Evolutionary conservation across 1,140 invertebrate species (phyloP).

Genomic region (Nephila pilipes): DNA sequence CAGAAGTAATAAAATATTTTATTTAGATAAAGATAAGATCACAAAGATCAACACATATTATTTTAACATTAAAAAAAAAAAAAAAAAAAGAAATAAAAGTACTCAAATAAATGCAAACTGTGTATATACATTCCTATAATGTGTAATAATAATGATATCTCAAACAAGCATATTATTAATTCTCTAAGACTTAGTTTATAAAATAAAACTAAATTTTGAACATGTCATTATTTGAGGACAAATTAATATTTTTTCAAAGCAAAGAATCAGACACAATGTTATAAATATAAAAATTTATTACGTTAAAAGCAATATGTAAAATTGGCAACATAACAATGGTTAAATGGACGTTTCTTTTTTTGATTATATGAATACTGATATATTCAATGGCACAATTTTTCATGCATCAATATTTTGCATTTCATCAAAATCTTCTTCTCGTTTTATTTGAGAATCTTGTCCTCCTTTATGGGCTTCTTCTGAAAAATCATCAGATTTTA

Average conservation of each 20-base stretch:
- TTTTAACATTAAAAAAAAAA: too few species aligned
- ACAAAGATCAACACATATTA: too few species aligned
- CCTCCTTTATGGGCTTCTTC: constrained; percentile 44
- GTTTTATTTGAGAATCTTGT: constrained; percentile 39
- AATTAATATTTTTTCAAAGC: background rate
- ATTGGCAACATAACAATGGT: constrained; percentile 42
- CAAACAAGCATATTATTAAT: too few species aligned
- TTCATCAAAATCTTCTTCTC: constrained; percentile 68
- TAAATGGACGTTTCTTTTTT: constrained; percentile 65
- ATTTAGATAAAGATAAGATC: too few species aligned
- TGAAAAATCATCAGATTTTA: constrained; percentile 83
- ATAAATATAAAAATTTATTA: background rate
- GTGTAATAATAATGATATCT: too few species aligned
- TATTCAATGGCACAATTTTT: constrained; percentile 54
- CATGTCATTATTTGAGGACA: background rate
- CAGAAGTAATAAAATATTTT: too few species aligned
- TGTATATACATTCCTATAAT: too few species aligned
- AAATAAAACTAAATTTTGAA: too few species aligned
- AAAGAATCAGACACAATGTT: background rate
- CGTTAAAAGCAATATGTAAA: constrained; percentile 16
- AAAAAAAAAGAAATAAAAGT: too few species aligned
- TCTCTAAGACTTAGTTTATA: too few species aligned
- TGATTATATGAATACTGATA: constrained; percentile 29
- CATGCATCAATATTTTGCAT: constrained; percentile 68
- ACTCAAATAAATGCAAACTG: too few species aligned